Evolutionary conservation across 2,113 vertebrate genomes (phyloP).

Genomic region (Riparia riparia): DNA sequence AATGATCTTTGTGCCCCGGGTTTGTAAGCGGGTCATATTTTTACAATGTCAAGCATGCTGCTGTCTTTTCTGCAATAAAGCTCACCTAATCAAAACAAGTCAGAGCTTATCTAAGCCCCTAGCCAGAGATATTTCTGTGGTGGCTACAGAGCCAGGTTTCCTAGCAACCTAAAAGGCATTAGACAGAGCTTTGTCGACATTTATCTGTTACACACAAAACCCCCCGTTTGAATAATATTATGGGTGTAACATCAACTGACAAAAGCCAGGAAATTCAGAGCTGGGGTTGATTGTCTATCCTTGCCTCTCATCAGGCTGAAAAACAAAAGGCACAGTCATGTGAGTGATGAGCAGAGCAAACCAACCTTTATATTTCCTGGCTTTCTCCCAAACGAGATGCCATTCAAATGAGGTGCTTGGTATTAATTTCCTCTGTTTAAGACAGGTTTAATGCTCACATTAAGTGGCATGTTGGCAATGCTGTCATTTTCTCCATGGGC

Average conservation of each 20-base stretch:
- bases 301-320: background rate
- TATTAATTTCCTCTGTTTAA: slow-evolving; percentile 38
- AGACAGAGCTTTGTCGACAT: slow-evolving; percentile 49
- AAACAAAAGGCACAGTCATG: slow-evolving; percentile 30
- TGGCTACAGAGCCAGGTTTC: slow-evolving; percentile 69
- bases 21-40: slow-evolving; percentile 17
- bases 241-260: slow-evolving; percentile 21
- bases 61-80: slow-evolving; percentile 43
- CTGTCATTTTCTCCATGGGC: background rate
- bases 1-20: background rate
- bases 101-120: slow-evolving; percentile 63
- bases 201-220: slow-evolving; percentile 50
- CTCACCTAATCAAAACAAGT: slow-evolving; percentile 65
- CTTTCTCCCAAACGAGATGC: background rate
- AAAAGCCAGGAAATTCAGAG: slow-evolving; percentile 56
- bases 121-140: slow-evolving; percentile 59
- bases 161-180: slow-evolving; percentile 77
- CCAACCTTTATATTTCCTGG: slow-evolving; percentile 23
- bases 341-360: background rate
- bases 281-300: slow-evolving; percentile 26
- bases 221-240: slow-evolving; percentile 43
- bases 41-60: background rate
- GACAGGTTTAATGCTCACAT: background rate
- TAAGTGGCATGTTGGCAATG: background rate
- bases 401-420: slow-evolving; percentile 3